Percentiles rank a stretch among this genome's conserved stretches.
Evolutionary conservation across 2,113 vertebrate species (phyloP).

Genomic region (Sylvilagus bachmani): DNA sequence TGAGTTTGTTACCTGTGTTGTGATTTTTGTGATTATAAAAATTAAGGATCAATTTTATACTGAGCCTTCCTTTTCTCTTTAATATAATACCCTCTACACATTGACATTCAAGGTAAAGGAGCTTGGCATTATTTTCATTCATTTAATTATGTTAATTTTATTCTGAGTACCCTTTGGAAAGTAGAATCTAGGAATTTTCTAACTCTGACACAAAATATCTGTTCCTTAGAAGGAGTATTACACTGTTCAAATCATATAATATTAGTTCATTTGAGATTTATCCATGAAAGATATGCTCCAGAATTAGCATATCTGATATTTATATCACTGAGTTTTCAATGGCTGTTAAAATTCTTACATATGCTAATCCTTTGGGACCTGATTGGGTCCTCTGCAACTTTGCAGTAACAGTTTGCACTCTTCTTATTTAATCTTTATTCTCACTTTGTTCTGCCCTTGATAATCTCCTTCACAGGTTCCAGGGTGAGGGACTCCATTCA

Average conservation of each 20-base stretch:
- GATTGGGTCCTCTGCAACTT: background rate
- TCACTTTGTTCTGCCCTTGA: conserved; percentile 15
- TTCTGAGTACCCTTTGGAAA: conserved; percentile 19
- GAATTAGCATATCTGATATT: background rate
- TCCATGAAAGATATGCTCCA: background rate
- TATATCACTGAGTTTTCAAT: conserved; percentile 13
- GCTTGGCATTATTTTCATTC: conserved; percentile 24
- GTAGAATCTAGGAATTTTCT: background rate
- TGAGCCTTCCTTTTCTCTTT: background rate
- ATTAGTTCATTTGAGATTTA: background rate
- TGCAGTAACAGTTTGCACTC: background rate
- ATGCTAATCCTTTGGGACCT: background rate
- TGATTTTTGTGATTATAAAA: conserved; percentile 25
- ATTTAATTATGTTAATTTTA: conserved; percentile 6
- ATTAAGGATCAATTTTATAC: conserved; percentile 46
- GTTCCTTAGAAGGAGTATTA: background rate
- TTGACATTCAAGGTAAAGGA: background rate
- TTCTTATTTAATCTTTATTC: background rate
- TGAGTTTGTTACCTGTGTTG: conserved; percentile 34
- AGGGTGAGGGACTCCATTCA: background rate
- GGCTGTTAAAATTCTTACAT: background rate
- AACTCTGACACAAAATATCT: background rate
- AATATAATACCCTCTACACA: conserved; percentile 39
- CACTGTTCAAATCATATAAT: background rate
- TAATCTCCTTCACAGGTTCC: background rate